These are phyloP conservation scores for Noctua comes DNA, from an alignment of 2,888 invertebrate species.

Conservation along the genomic window DNA sequence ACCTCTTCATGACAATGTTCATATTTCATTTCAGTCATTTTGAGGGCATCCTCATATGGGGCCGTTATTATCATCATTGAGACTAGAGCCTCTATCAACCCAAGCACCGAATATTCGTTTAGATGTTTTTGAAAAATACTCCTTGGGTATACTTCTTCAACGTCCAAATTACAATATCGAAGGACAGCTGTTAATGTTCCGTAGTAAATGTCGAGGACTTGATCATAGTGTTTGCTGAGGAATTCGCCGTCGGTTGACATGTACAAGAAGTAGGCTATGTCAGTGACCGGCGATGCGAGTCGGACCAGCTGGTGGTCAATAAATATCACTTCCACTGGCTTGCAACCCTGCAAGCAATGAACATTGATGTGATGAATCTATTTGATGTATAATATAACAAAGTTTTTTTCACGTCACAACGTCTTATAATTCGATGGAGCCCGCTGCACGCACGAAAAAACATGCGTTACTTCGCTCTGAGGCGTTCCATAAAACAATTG, in stretches of 20 bases:
- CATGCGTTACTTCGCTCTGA: too few species aligned
- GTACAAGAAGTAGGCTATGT: conserved; percentile 81
- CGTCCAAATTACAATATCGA: conserved; percentile 77
- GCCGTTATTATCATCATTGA: conserved; percentile 86
- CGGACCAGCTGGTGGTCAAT: conserved; percentile 80
- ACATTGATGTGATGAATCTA: not conserved
- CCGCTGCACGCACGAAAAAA: too few species aligned
- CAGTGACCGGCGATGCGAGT: conserved; percentile 81
- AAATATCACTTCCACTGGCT: conserved; percentile 79
- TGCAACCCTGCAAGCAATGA: conserved; percentile 75
- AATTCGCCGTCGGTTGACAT: conserved; percentile 79
- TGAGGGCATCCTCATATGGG: conserved; percentile 77
- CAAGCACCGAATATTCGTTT: conserved; percentile 78
- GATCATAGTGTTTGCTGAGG: conserved; percentile 75
- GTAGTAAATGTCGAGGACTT: conserved; percentile 78
- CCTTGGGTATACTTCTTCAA: conserved; percentile 76
- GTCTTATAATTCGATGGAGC: too few species aligned
- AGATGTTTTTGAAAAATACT: conserved; percentile 77
- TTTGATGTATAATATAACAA: too few species aligned
- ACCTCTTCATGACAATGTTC: conserved; percentile 70
- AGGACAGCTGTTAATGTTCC: conserved; percentile 80
- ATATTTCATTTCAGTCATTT: conserved; percentile 82
- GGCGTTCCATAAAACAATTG: too few species aligned
- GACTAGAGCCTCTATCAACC: conserved; percentile 82
- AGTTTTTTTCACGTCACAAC: too few species aligned